Percentiles rank a stretch among this genome's conserved stretches.
phyloP scores from a whole-genome alignment of 2,113 vertebrate species.

The Colaptes auratus region DNA sequence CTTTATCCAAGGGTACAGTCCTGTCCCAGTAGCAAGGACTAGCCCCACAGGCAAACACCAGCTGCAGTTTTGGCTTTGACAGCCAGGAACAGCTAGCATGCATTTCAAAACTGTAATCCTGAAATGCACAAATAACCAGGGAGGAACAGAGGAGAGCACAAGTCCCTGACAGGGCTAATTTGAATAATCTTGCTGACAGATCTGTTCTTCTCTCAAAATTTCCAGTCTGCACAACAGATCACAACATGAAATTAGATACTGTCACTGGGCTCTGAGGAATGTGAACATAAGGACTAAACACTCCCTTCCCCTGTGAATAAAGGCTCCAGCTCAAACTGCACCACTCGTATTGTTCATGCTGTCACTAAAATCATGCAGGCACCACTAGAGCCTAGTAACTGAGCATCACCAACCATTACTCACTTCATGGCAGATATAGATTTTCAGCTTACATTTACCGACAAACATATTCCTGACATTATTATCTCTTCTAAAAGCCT shows the following conservation, averaged over 20 bases:
- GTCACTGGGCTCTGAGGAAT: not conserved
- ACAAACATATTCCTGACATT: not conserved
- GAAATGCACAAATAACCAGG: not conserved
- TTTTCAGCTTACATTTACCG: slow-evolving; percentile 26
- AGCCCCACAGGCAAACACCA: not conserved
- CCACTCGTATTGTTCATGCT: not conserved
- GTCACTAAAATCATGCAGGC: slow-evolving; percentile 51
- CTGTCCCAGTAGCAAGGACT: not conserved
- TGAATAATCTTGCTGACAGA: slow-evolving; percentile 65
- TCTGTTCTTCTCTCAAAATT: slow-evolving; percentile 26
- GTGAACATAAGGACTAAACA: slow-evolving; percentile 12
- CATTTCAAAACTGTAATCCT: not conserved
- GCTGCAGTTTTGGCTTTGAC: not conserved
- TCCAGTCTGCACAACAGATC: not conserved
- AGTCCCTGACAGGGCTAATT: not conserved
- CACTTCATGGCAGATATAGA: not conserved
- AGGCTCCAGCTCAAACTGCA: not conserved
- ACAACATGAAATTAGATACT: slow-evolving; percentile 22
- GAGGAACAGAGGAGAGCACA: not conserved
- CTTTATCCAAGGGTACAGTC: not conserved
- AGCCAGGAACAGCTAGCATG: not conserved
- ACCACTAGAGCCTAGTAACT: not conserved
- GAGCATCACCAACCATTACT: slow-evolving; percentile 17
- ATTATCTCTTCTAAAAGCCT: slow-evolving; percentile 17
- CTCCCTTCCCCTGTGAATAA: not conserved